A percentile compares a stretch with the other conserved stretches of the same genome.
phyloP scores from a whole-genome alignment of 2,797 vertebrate genomes.

The Hypotaenidia okinawae region DNA sequence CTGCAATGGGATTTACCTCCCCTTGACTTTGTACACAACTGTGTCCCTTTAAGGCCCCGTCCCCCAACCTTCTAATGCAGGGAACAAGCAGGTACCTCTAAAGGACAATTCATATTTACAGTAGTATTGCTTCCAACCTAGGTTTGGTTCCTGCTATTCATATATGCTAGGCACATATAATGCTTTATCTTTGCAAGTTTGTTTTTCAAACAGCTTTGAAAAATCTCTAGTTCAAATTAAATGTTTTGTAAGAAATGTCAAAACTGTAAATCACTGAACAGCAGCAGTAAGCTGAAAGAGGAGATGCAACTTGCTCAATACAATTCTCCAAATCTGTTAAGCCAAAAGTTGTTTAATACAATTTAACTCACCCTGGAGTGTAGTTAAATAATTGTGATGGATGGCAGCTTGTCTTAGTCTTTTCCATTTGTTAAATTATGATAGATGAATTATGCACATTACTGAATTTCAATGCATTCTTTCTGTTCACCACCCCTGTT shows the following conservation, averaged over 20 bases:
- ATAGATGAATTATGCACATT: conserved; percentile 84
- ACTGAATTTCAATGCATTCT: conserved; percentile 73
- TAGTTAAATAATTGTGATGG: conserved; percentile 81
- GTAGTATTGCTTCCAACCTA: not conserved
- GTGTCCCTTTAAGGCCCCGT: not conserved
- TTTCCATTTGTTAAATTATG: conserved; percentile 85
- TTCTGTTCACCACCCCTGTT: conserved; percentile 74
- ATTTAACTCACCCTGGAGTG: conserved; percentile 82
- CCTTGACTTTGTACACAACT: not conserved
- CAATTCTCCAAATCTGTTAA: conserved; percentile 60
- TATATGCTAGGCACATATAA: not conserved
- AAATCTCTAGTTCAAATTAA: conserved; percentile 34
- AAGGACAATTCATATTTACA: not conserved
- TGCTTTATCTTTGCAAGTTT: not conserved
- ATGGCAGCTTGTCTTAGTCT: conserved; percentile 84
- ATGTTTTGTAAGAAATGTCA: conserved; percentile 54
- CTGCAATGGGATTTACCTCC: not conserved
- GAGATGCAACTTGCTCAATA: conserved; percentile 36
- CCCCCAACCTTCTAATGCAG: not conserved
- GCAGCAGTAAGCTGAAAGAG: conserved; percentile 35
- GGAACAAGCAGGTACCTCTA: not conserved
- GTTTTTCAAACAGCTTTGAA: conserved; percentile 27
- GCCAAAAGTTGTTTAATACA: conserved; percentile 74
- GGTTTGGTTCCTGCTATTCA: not conserved
- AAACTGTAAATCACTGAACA: conserved; percentile 47